Base-by-base conservation (phyloP, 2,888 invertebrate genomes). In the Drosophila antonietae region DNA sequence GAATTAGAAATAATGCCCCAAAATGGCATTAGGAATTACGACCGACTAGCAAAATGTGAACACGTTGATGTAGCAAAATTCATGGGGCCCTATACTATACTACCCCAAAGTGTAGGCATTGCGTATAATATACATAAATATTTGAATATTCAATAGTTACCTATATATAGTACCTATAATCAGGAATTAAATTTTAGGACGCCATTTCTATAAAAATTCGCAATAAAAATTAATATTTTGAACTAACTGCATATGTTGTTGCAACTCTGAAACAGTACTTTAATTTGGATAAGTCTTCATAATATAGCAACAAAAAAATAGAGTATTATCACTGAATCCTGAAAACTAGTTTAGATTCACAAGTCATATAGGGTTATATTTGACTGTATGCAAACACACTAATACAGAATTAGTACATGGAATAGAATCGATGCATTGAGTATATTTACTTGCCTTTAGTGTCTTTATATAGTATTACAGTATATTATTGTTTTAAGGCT, bases 211-310 rank as follows among this genome's bases (percentile, higher is more conserved):
- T 66, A 18, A 18, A 75, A 75, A 71, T 71, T 75, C 35, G 47
- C 66, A 75, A 75, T 75, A 75, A 75, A 75, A 75, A 75, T 61
- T 75, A 2, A 65, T 47, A 61, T 75, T 75, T 58, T 58, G 47
- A 74, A 3, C 43, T 31, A 14, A 10, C 15, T 15, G 9, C 20
- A 20, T 20, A 20, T 51, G 37, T 55, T 39, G 37, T 12, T 15
- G 2, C n/a, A 2, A 9, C 15, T n/a, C 31, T 14, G 2, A 20
- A 20, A 20, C 20, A 35, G 9, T 14, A 1, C 7, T 20, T 14
- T 7, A 49, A 49, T 20, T 46, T 43, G 20, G 20, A 23, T 2
- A 43, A 9, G 18, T 3, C 6, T 18, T 43, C 23, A 3, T 23
- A 23, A 23, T 23, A 23, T 23, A 23, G 7, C 20, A 23, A 6